Evolutionary conservation across 2,888 invertebrate species (phyloP).

Genomic region (Cryptophagus acutangulus): DNA sequence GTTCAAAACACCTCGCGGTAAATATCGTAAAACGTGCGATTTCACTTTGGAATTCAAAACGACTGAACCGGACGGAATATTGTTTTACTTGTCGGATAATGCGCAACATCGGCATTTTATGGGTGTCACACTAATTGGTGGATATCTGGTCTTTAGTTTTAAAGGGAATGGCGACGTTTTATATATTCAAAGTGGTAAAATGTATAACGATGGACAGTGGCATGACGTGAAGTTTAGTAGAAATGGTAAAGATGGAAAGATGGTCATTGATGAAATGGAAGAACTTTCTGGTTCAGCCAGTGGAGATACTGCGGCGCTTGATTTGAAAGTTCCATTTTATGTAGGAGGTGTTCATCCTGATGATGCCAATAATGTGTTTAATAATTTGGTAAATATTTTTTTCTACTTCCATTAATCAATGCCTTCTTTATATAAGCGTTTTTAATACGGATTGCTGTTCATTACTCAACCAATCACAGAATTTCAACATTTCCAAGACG

Average conservation of each 20-base stretch:
- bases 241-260: constrained; percentile 57
- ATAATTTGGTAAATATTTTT: too few species aligned
- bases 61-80: constrained; percentile 66
- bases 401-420: too few species aligned
- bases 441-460: too few species aligned
- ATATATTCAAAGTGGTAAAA: constrained; percentile 52
- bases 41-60: constrained; percentile 78
- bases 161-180: constrained; percentile 61
- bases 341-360: constrained; percentile 71
- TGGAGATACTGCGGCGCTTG: constrained; percentile 45
- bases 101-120: too few species aligned
- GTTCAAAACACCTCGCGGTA: constrained; percentile 54
- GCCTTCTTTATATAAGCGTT: too few species aligned
- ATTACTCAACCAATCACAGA: too few species aligned
- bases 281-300: constrained; percentile 24
- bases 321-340: constrained; percentile 67
- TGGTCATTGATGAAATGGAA: constrained; percentile 61
- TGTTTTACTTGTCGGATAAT: constrained; percentile 76
- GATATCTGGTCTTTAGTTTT: constrained; percentile 66
- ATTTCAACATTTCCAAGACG: too few species aligned
- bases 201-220: constrained; percentile 73
- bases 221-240: constrained; percentile 69
- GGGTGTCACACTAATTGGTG: too few species aligned
- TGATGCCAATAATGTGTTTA: constrained; percentile 45
- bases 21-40: constrained; percentile 64